A percentile compares a stretch with the other conserved stretches of the same genome.
Evolutionary conservation across 1,140 invertebrate genomes (phyloP).

Genomic region (Orchestia grillus): DNA sequence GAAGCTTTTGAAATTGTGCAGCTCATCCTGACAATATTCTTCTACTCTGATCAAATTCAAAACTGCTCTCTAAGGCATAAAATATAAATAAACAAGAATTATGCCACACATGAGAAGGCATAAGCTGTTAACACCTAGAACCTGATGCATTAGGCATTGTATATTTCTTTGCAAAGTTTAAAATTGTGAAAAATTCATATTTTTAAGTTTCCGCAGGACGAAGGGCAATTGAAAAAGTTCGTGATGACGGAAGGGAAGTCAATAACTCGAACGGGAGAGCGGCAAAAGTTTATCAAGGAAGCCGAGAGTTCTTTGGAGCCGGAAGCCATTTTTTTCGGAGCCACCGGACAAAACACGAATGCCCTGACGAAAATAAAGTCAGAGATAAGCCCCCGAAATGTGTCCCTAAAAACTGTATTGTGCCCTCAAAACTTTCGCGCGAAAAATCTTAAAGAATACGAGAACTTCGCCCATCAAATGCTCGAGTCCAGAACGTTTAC

Average conservation of each 20-base stretch:
- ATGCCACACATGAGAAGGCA: neutral
- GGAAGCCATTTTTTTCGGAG: neutral
- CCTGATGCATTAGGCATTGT: neutral
- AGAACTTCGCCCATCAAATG: slow-evolving; percentile 26
- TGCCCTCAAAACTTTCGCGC: neutral
- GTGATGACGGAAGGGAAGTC: neutral
- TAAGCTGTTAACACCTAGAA: neutral
- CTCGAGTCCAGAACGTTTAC: neutral
- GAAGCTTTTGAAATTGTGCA: no score
- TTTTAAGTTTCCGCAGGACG: neutral
- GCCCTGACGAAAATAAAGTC: slow-evolving; percentile 43
- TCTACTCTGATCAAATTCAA: neutral
- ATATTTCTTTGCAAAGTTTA: neutral
- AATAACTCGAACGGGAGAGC: neutral
- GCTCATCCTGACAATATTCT: neutral
- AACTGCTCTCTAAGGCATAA: neutral
- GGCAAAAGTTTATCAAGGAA: slow-evolving; percentile 5
- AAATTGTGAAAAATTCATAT: neutral
- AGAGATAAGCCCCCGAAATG: neutral
- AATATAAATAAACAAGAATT: neutral
- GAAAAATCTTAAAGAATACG: neutral
- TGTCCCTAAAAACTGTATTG: slow-evolving; percentile 15
- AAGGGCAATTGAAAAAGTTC: slow-evolving; percentile 17
- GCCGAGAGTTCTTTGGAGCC: neutral
- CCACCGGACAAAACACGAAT: neutral